Conservation (phyloP, 2,888 invertebrate species). For the Hipparchia sbordonii region DNA sequence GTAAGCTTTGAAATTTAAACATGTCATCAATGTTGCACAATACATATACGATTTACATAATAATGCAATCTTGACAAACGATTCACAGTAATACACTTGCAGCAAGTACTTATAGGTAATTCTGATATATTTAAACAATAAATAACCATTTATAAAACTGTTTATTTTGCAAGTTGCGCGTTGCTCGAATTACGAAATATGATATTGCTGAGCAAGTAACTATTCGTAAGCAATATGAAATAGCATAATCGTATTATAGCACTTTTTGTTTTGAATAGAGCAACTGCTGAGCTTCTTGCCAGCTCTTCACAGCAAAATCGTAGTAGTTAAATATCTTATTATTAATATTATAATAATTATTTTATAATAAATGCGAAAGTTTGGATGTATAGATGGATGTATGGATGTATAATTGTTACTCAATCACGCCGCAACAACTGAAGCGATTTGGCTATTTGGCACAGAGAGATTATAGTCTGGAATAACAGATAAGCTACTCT, state of each 20-base stretch:
- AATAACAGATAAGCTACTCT: no score
- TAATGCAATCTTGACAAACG: background rate
- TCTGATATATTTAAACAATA: background rate
- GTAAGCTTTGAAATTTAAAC: background rate
- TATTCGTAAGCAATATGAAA: background rate
- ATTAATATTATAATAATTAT: no score
- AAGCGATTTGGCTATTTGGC: no score
- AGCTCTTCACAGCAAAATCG: no score
- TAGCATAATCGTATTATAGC: background rate
- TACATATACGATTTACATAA: background rate
- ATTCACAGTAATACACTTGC: background rate
- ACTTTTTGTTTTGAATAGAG: no score
- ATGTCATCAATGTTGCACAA: background rate
- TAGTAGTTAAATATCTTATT: no score
- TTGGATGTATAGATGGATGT: no score
- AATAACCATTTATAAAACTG: conserved; percentile 1
- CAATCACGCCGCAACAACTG: no score
- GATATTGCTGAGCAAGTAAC: background rate
- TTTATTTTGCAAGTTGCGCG: background rate
- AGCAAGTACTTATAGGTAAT: background rate
- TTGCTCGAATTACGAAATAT: background rate
- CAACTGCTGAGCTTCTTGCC: no score
- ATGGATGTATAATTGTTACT: no score
- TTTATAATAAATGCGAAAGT: no score
- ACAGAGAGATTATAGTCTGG: no score